These are phyloP conservation scores for Aurelia coerulea DNA, from an alignment of 30 jellyfish, hydroid and myxozoan genomes.

Conservation along the genomic window DNA sequence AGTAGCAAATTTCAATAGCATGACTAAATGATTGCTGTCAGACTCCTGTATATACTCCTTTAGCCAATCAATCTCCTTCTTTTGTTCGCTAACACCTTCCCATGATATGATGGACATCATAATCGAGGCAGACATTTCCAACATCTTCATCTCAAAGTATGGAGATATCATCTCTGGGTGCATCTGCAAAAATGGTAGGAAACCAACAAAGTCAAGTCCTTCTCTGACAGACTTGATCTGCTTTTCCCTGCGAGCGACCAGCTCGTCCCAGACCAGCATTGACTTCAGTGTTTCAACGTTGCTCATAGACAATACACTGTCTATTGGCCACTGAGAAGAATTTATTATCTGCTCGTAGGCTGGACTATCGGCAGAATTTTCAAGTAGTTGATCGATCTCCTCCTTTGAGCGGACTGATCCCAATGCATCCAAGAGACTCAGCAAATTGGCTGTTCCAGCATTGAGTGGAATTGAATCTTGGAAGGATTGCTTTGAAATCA, in stretches of 20 bases:
- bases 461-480: slow-evolving; percentile 29
- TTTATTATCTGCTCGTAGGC: slow-evolving; percentile 53
- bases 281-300: slow-evolving; percentile 30
- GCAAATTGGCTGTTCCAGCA: slow-evolving; percentile 29
- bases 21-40: neutral
- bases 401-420: neutral
- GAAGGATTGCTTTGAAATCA: neutral
- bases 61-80: neutral
- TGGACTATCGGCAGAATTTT: slow-evolving; percentile 44
- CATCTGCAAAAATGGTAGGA: neutral
- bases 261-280: slow-evolving; percentile 42
- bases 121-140: neutral
- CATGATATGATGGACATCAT: neutral
- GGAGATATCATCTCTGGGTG: neutral
- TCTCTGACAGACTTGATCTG: slow-evolving; percentile 49
- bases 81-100: neutral
- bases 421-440: slow-evolving; percentile 10
- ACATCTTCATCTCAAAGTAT: neutral
- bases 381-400: slow-evolving; percentile 37
- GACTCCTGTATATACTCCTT: neutral
- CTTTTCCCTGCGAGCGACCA: slow-evolving; percentile 33
- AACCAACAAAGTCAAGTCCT: slow-evolving; percentile 29
- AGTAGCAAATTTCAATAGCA: slow-evolving; percentile 9
- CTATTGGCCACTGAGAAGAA: slow-evolving; percentile 48
- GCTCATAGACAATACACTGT: neutral